A percentile compares a stretch with the other conserved stretches of the same genome.
Evolutionary conservation across 2,797 vertebrate genomes (phyloP).

Genomic region (Cichlasoma orientale): DNA sequence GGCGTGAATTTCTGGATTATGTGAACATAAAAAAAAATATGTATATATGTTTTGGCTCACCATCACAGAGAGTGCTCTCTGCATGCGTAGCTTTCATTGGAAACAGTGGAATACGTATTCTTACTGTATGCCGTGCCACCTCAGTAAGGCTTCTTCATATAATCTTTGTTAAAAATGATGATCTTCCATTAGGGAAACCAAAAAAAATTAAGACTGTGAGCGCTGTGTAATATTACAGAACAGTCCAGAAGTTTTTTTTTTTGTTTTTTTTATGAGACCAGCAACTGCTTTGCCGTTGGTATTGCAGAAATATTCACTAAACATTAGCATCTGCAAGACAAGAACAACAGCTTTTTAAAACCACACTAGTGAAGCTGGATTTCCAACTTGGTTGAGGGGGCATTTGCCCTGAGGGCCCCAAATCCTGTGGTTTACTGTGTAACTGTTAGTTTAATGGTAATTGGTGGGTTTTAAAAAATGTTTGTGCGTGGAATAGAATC

Average conservation of each 20-base stretch:
- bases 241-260: neutral
- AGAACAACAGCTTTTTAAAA: neutral
- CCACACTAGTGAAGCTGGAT: neutral
- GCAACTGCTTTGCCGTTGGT: neutral
- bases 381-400: neutral
- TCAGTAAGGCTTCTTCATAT: neutral
- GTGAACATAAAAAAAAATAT: conserved; percentile 1
- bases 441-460: neutral
- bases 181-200: neutral
- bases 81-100: neutral
- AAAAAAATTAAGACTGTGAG: neutral
- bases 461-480: neutral
- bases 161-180: neutral
- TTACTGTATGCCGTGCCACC: neutral
- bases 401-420: neutral
- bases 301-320: neutral
- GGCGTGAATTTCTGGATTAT: neutral
- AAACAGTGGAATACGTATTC: neutral
- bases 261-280: neutral
- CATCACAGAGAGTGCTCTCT: neutral
- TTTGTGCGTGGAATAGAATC: neutral
- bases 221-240: neutral
- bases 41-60: neutral
- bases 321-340: neutral
- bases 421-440: neutral